Evolutionary conservation across 2,888 invertebrate species (phyloP), one percentile per base, ranked within the genome.

Genomic region (Caenorhabditis becei): DNA sequence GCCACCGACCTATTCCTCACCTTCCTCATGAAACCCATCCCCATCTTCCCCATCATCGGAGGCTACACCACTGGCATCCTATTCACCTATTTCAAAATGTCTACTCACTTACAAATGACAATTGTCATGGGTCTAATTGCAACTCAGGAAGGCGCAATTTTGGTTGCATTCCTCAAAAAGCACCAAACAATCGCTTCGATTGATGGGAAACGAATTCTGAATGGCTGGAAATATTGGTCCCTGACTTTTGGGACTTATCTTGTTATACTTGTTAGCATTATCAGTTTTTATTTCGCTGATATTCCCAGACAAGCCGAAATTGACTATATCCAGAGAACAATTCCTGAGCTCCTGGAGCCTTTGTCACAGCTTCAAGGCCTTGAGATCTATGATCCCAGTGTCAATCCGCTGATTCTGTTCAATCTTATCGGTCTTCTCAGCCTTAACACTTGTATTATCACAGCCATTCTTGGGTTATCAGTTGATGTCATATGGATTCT

Each of bases 11-110:
- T 66, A n/a, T 66, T 47, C 16, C 26, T 66, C n/a, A 41, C 66
- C 1, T 66, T 66, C 26, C 24, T 66, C 10, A 66, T 66, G 66
- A 66, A 66, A 66, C 66, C 66, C 11, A 41, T 66, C 18, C 66
- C 66, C 2, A 41, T 66, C 23, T 66, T 66, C 41, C 66, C 66
- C 0, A 41, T 66, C 41, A 66, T 53, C 16, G 66, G 66, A 1
- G 66, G 66, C 0, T 66, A 66, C 37, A 54, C 66, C 23, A 41
- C 24, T 10, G 66, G 66, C 1, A 16, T 54, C 4, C 3, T 66
- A 10, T 53, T 8, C n/a, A 54, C 16, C 4, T 37, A 5, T 18
- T 41, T 66, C n/a, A 23, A 23, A 5, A 8, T 66, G 0, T 41
- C 53, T 41, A 24, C 53, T 24, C 66, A 66, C 35, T 5, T 41